These are phyloP conservation scores for Tangara arthus DNA, from an alignment of 2,797 vertebrate genomes.

Conservation along the genomic window DNA sequence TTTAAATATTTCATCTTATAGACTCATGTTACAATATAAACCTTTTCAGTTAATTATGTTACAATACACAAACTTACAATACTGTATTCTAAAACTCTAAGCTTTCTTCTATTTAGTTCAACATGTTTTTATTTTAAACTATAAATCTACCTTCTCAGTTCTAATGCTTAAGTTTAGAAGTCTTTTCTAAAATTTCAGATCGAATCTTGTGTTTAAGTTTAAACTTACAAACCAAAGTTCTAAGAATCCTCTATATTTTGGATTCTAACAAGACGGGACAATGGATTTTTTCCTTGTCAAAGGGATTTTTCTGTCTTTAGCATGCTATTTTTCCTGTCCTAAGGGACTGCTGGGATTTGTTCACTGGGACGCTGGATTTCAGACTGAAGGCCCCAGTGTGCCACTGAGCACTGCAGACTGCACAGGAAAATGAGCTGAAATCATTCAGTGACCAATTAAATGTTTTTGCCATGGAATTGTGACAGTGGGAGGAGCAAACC, in stretches of 20 bases:
- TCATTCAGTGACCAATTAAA: not conserved
- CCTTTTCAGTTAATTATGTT: too few relatives aligned
- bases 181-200: not conserved
- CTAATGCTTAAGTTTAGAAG: not conserved
- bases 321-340: not conserved
- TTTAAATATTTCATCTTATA: not conserved
- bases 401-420: fast-evolving
- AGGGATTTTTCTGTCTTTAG: not conserved
- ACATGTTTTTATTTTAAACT: not conserved
- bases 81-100: not conserved
- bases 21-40: not conserved
- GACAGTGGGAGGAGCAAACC: not conserved
- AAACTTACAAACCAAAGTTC: not conserved
- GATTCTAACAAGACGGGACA: not conserved
- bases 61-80: not conserved
- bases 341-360: not conserved
- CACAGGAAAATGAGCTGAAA: not conserved
- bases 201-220: not conserved
- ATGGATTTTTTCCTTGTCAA: not conserved
- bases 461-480: not conserved
- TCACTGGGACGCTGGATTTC: not conserved
- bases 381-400: fast-evolving
- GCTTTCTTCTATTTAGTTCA: not conserved
- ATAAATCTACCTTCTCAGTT: not conserved
- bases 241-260: not conserved